phyloP scores from a whole-genome alignment of 2,888 invertebrate species.

The Drosophila barbarae region DNA sequence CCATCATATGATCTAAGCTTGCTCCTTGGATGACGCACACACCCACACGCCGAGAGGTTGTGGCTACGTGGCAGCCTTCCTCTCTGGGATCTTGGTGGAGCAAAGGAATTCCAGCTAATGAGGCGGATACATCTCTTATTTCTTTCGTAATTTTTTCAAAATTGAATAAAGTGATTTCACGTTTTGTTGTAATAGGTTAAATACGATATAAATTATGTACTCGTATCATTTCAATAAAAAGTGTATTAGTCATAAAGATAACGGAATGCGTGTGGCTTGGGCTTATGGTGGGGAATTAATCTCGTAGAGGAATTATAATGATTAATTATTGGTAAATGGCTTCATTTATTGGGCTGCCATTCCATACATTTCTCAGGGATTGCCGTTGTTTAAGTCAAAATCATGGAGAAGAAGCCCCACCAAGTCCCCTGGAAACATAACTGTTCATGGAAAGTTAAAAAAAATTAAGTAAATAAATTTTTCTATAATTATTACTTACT shows the following conservation, averaged over 20 bases:
- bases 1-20: neutral
- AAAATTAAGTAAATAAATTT: too few relatives aligned
- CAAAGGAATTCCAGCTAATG: conserved; percentile 15
- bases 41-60: neutral
- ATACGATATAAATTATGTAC: conserved; percentile 10
- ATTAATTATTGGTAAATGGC: too few relatives aligned
- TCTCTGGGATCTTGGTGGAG: neutral
- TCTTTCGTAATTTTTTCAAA: neutral
- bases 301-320: too few relatives aligned
- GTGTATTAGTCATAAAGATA: conserved; percentile 22
- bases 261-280: neutral
- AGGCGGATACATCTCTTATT: conserved; percentile 13
- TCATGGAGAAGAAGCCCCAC: too few relatives aligned
- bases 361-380: too few relatives aligned
- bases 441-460: too few relatives aligned
- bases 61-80: conserved; percentile 15
- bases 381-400: too few relatives aligned
- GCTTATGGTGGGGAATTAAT: too few relatives aligned
- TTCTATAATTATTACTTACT: too few relatives aligned
- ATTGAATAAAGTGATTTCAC: neutral
- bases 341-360: too few relatives aligned
- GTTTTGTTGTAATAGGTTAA: conserved; percentile 16
- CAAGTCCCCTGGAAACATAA: too few relatives aligned
- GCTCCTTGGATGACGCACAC: conserved; percentile 5
- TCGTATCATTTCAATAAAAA: conserved; percentile 17